Conservation (phyloP, 2,113 vertebrate genomes). For the Pyrgilauda ruficollis region DNA sequence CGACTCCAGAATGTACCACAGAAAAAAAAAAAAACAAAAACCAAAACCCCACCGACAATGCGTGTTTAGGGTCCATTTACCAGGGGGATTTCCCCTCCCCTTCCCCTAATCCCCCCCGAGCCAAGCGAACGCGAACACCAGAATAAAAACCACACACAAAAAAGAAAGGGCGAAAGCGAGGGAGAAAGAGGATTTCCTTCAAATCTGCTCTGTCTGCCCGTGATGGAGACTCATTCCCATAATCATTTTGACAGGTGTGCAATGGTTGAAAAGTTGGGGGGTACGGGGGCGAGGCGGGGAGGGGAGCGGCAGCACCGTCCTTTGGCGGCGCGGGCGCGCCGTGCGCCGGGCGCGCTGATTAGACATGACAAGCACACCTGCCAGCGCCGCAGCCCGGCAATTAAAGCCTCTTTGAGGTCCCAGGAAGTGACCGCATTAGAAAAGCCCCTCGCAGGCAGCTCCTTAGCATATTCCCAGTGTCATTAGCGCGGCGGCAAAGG, state of each 20-base stretch:
- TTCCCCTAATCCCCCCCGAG: conserved; percentile 55
- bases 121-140: background rate
- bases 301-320: conserved; percentile 4
- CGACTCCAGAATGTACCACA: background rate
- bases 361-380: conserved; percentile 87
- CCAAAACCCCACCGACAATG: background rate
- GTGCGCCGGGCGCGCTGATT: conserved; percentile 71
- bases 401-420: conserved; percentile 72
- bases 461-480: conserved; percentile 71
- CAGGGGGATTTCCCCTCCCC: background rate
- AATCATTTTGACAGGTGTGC: conserved; percentile 91
- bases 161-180: conserved; percentile 35
- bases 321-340: conserved; percentile 27
- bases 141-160: background rate
- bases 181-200: conserved; percentile 76
- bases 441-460: conserved; percentile 56
- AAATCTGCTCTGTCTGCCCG: conserved; percentile 79
- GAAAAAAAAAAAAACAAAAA: background rate
- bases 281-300: background rate
- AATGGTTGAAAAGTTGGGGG: conserved; percentile 70
- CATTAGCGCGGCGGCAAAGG: conserved; percentile 67
- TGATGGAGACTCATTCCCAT: conserved; percentile 85
- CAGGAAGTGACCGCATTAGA: conserved; percentile 64
- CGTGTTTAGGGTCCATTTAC: conserved; percentile 16
- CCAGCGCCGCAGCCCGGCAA: conserved; percentile 71